phyloP scores from a whole-genome alignment of 53 echinoderm and acorn worm species.

The Zoroaster sp. region DNA sequence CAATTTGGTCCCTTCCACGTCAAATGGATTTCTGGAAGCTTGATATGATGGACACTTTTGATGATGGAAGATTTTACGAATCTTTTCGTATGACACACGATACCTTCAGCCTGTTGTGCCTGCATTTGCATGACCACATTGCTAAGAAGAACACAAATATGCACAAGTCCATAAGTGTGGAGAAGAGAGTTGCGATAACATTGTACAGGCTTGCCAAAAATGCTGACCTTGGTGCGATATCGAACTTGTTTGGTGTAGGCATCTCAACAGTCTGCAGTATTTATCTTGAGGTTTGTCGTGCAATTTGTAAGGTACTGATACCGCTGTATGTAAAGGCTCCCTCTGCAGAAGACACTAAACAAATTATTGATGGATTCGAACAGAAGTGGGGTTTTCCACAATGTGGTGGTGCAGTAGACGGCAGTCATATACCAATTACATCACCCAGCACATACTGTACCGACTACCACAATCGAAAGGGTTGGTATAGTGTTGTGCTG shows the following conservation, averaged over 20 bases:
- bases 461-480: neutral
- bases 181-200: neutral
- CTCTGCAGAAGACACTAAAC: neutral
- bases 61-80: neutral
- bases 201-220: neutral
- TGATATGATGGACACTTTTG: too few relatives aligned
- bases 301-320: neutral
- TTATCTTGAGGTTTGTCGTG: neutral
- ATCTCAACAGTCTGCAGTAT: neutral
- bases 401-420: neutral
- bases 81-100: neutral
- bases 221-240: neutral
- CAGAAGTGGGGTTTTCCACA: neutral
- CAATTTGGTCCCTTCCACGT: too few relatives aligned
- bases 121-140: neutral
- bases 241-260: neutral
- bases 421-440: neutral
- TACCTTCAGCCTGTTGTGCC: neutral
- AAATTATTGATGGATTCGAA: neutral
- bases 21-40: too few relatives aligned
- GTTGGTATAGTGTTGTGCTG: neutral
- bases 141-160: neutral
- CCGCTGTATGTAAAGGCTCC: neutral
- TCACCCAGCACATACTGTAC: neutral
- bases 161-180: neutral